A percentile compares a stretch with the other conserved stretches of the same genome.
Conservation (phyloP, 1,140 invertebrate genomes). For the Psix sp. region DNA sequence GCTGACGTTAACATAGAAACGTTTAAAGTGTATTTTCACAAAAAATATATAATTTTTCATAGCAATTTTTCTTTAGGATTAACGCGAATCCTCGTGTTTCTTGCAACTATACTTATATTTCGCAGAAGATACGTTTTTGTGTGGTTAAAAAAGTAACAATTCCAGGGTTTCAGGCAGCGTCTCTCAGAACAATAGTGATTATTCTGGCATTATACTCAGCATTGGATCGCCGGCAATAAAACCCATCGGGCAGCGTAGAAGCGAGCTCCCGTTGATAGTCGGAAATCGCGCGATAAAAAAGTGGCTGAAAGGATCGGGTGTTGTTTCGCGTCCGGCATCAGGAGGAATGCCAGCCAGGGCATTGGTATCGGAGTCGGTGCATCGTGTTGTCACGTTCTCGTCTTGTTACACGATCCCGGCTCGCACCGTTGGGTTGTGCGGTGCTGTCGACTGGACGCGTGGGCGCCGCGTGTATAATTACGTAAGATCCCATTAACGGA, state of each 20-base stretch:
- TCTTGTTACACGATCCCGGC: slow-evolving; percentile 38
- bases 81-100: no score
- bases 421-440: slow-evolving; percentile 40
- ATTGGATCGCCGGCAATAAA: slow-evolving; percentile 18
- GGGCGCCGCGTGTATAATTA: slow-evolving; percentile 54
- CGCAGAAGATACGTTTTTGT: no score
- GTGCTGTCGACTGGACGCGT: slow-evolving; percentile 31
- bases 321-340: slow-evolving; percentile 15
- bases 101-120: no score
- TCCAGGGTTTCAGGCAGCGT: no score
- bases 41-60: no score
- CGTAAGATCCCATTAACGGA: slow-evolving; percentile 56
- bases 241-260: slow-evolving; percentile 1
- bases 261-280: slow-evolving; percentile 24
- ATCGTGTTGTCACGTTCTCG: slow-evolving; percentile 37
- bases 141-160: no score
- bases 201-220: slow-evolving; percentile 10
- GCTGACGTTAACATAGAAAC: background rate
- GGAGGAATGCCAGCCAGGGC: slow-evolving; percentile 25
- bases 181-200: slow-evolving; percentile 39
- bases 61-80: no score
- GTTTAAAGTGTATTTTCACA: no score
- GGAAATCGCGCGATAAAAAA: slow-evolving; percentile 9
- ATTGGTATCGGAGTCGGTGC: slow-evolving; percentile 25
- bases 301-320: slow-evolving; percentile 11